Percentiles rank a stretch among this genome's conserved stretches.
Evolutionary conservation across 1,140 invertebrate genomes (phyloP).

Genomic region (Brachionus rubens): DNA sequence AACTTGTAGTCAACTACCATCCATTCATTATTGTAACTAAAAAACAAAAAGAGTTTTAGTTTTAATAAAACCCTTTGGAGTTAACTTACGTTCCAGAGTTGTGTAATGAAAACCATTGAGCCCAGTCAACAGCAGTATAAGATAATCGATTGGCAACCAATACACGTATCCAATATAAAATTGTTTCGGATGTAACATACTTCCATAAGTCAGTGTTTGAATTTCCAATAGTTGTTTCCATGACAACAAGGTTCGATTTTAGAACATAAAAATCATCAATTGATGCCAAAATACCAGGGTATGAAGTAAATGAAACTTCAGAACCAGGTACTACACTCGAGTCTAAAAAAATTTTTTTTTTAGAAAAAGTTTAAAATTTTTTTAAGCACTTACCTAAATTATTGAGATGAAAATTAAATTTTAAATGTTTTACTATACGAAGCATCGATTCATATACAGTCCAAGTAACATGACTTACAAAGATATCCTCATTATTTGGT

Average conservation of each 20-base stretch:
- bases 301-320: slow-evolving; percentile 75
- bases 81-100: slow-evolving; percentile 73
- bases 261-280: slow-evolving; percentile 72
- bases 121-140: slow-evolving; percentile 70
- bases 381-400: not conserved
- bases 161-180: slow-evolving; percentile 75
- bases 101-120: slow-evolving; percentile 63
- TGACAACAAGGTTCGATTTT: slow-evolving; percentile 53
- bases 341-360: slow-evolving; percentile 46
- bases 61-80: too few species aligned
- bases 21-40: slow-evolving; percentile 81
- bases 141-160: slow-evolving; percentile 81
- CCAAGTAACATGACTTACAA: slow-evolving; percentile 70
- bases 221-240: slow-evolving; percentile 74
- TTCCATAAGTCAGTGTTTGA: slow-evolving; percentile 67
- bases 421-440: slow-evolving; percentile 81
- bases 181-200: slow-evolving; percentile 63
- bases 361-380: not conserved
- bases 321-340: slow-evolving; percentile 65
- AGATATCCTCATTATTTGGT: slow-evolving; percentile 63
- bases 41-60: slow-evolving; percentile 28
- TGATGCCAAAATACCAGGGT: slow-evolving; percentile 79
- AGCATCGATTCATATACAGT: slow-evolving; percentile 78
- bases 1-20: slow-evolving; percentile 72
- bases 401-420: slow-evolving; percentile 70